A percentile compares a stretch with the other conserved stretches of the same genome.
Conservation (phyloP, 2,113 vertebrate genomes). For the Geococcyx californianus region DNA sequence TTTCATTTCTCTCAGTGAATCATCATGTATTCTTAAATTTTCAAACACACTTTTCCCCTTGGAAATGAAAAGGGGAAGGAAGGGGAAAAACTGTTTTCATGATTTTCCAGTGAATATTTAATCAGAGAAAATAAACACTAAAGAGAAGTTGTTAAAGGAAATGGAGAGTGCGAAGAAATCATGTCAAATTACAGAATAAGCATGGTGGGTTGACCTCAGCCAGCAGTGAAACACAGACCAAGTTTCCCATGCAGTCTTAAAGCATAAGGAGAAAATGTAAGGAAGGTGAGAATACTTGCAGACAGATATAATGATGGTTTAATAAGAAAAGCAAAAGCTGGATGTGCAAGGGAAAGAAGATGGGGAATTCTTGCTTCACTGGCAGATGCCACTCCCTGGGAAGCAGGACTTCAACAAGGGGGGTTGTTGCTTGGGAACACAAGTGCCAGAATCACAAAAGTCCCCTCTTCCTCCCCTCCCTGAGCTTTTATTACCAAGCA, state of each 20-base stretch:
- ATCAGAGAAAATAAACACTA: background rate
- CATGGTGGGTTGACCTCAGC: background rate
- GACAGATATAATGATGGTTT: background rate
- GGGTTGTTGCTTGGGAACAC: background rate
- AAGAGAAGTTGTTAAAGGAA: background rate
- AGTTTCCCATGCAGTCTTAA: background rate
- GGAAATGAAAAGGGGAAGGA: background rate
- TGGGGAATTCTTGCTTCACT: background rate
- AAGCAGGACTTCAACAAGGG: background rate
- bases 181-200: background rate
- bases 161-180: background rate
- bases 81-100: background rate
- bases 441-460: background rate
- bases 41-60: background rate
- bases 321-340: background rate
- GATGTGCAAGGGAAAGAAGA: background rate
- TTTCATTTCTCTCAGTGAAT: background rate
- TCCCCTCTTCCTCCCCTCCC: background rate
- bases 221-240: background rate
- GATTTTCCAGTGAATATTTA: background rate
- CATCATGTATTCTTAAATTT: background rate
- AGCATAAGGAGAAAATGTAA: background rate
- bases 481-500: background rate
- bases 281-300: background rate
- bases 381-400: background rate